phyloP scores from a whole-genome alignment of 2,113 vertebrate genomes.

The Rynchops niger region DNA sequence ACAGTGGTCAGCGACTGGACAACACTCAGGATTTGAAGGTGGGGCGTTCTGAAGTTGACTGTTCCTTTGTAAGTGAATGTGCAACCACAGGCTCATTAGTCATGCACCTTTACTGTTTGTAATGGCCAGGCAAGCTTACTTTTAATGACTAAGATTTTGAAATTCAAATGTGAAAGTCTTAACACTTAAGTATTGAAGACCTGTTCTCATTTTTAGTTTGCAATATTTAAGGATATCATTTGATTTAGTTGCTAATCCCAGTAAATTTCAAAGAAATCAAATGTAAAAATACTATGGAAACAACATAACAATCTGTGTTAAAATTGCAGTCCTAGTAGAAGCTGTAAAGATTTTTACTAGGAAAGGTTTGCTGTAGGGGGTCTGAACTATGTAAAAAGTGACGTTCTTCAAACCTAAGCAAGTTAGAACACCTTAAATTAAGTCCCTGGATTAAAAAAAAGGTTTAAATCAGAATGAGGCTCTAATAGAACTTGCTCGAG shows the following conservation, averaged over 20 bases:
- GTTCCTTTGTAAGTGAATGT: background rate
- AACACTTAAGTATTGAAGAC: background rate
- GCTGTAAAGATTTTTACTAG: background rate
- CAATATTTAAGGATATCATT: background rate
- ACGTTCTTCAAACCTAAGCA: background rate
- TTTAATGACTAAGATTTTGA: background rate
- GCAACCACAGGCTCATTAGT: slow-evolving; percentile 4
- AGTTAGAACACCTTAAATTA: background rate
- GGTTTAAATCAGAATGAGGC: background rate
- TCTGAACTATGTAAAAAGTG: background rate
- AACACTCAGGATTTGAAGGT: background rate
- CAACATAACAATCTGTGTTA: background rate
- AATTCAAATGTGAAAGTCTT: slow-evolving; percentile 59
- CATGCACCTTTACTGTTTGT: background rate
- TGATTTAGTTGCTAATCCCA: slow-evolving; percentile 1
- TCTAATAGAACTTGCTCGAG: background rate
- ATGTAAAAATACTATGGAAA: background rate
- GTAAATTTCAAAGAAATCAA: slow-evolving; percentile 7
- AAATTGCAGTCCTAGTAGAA: background rate
- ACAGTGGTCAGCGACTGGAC: background rate
- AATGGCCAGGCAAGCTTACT: background rate
- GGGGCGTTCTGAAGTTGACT: background rate
- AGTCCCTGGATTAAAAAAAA: background rate
- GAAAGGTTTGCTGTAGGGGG: background rate
- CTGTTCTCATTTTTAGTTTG: slow-evolving; percentile 7